Conservation (phyloP, 2,113 vertebrate genomes). For the Aptenodytes forsteri region DNA sequence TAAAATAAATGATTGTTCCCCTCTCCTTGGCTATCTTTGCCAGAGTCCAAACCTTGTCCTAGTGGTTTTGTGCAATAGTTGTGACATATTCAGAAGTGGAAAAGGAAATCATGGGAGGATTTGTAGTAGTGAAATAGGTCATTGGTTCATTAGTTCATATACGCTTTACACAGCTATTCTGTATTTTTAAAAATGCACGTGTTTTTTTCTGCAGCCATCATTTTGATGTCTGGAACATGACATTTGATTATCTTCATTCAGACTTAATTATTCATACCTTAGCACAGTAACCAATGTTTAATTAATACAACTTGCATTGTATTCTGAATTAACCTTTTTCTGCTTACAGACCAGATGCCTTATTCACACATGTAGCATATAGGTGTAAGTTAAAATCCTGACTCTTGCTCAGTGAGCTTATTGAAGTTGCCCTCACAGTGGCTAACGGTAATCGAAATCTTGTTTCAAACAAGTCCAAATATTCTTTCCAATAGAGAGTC, state of each 20-base stretch:
- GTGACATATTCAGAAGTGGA: not conserved
- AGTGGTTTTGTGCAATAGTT: not conserved
- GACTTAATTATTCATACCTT: not conserved
- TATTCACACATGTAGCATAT: not conserved
- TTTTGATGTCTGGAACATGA: not conserved
- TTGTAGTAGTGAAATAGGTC: not conserved
- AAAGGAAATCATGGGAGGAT: not conserved
- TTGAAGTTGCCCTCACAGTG: not conserved
- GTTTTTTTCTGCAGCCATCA: not conserved
- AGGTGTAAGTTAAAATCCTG: not conserved
- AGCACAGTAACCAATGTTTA: not conserved
- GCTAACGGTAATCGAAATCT: not conserved
- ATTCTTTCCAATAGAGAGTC: not conserved
- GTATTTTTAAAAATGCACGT: not conserved
- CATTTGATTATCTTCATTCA: not conserved
- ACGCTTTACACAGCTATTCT: not conserved
- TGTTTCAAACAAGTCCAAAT: not conserved
- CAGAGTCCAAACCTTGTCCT: not conserved
- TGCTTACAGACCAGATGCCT: not conserved
- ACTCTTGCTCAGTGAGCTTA: not conserved
- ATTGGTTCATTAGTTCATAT: not conserved
- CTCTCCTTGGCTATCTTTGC: not conserved
- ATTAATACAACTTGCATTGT: not conserved
- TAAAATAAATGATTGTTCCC: not conserved
- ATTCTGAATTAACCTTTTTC: not conserved